Conservation (phyloP, 2,888 invertebrate genomes). For the Diarsia brunnea region DNA sequence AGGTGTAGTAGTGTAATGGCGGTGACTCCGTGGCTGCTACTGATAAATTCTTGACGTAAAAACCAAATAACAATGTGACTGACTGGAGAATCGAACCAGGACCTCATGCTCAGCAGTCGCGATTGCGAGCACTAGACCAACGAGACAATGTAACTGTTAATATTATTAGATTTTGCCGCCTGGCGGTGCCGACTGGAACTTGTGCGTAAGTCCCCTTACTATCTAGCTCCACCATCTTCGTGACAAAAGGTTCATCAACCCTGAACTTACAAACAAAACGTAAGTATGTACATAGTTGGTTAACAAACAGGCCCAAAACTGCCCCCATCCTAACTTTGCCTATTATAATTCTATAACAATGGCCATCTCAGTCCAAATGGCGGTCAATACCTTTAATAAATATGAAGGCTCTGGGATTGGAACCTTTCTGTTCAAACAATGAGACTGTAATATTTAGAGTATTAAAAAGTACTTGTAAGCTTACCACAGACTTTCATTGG, state of each 20-base stretch:
- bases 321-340: conserved; percentile 67
- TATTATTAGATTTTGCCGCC: neutral
- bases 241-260: conserved; percentile 41
- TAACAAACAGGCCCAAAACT: conserved; percentile 63
- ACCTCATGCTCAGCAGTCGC: too few species aligned
- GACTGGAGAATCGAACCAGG: too few species aligned
- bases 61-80: too few species aligned
- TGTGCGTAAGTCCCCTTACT: neutral
- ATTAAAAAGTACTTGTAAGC: conserved; percentile 61
- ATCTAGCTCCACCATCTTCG: neutral
- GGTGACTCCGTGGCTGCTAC: too few species aligned
- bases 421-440: conserved; percentile 71
- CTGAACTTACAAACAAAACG: conserved; percentile 47
- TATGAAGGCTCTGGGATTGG: conserved; percentile 67
- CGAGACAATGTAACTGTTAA: neutral
- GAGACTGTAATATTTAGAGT: conserved; percentile 64
- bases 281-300: conserved; percentile 63
- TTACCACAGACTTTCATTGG: conserved; percentile 44
- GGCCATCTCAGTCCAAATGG: conserved; percentile 68
- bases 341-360: conserved; percentile 73
- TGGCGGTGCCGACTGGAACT: neutral
- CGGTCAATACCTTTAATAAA: conserved; percentile 73
- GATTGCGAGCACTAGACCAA: too few species aligned
- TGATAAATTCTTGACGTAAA: too few species aligned
- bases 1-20: too few species aligned